phyloP scores from a whole-genome alignment of 2,888 invertebrate genomes.

The Epistrophe eligans region DNA sequence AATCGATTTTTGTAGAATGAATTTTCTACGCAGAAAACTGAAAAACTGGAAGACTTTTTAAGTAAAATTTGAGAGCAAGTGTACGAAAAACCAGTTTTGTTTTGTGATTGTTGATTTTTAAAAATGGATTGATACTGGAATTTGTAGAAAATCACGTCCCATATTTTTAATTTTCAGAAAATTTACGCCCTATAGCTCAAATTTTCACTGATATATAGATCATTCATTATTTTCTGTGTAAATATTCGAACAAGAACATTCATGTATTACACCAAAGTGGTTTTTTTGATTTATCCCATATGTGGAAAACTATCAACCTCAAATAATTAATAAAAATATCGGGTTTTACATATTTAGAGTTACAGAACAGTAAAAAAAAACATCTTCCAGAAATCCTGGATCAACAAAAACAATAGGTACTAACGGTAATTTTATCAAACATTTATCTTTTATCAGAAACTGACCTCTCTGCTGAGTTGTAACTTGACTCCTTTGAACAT shows the following conservation, averaged over 20 bases:
- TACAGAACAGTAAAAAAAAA: not conserved
- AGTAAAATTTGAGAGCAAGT: not conserved
- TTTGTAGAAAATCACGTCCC: not conserved
- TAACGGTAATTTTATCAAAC: conserved; percentile 5
- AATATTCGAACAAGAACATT: no score
- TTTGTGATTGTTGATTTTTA: no score
- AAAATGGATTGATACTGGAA: not conserved
- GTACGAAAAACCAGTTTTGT: no score
- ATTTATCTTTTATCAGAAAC: conserved; percentile 78
- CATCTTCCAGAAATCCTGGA: not conserved
- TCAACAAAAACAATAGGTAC: not conserved
- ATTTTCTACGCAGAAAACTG: no score
- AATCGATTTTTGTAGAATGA: not conserved
- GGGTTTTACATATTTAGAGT: not conserved
- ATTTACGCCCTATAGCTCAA: not conserved
- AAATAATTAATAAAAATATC: not conserved
- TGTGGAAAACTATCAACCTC: conserved; percentile 17
- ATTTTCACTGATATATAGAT: not conserved
- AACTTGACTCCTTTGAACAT: conserved; percentile 88
- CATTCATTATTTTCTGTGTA: not conserved
- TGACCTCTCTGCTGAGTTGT: conserved; percentile 90
- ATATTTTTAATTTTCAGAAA: not conserved
- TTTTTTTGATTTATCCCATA: not conserved
- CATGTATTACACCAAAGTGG: no score
- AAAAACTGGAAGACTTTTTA: no score